phyloP scores from a whole-genome alignment of 2,888 invertebrate species.

The Pandemis cinnamomeana region DNA sequence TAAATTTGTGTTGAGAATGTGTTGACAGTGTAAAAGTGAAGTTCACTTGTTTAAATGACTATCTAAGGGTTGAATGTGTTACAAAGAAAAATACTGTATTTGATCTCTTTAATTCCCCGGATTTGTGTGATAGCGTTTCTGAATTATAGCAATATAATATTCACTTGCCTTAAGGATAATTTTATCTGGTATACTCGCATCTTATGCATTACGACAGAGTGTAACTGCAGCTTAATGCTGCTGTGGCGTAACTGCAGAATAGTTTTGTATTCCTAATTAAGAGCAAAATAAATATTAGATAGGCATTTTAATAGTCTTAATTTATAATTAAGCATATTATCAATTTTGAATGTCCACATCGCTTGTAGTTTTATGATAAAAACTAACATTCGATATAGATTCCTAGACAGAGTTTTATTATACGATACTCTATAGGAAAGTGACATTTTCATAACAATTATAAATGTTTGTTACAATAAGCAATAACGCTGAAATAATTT shows the following conservation, averaged over 20 bases:
- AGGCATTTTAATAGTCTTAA: constrained; percentile 56
- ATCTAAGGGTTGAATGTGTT: constrained; percentile 7
- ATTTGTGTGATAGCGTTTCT: constrained; percentile 52
- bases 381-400: constrained; percentile 51
- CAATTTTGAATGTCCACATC: constrained; percentile 57
- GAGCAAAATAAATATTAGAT: constrained; percentile 49
- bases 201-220: constrained; percentile 51
- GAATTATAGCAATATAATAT: constrained; percentile 40
- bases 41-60: constrained; percentile 16
- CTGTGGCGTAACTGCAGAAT: constrained; percentile 44
- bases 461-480: constrained; percentile 3
- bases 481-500: constrained; percentile 8
- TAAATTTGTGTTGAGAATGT: constrained; percentile 53
- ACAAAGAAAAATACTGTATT: constrained; percentile 43
- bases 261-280: constrained; percentile 57
- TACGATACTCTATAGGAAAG: constrained; percentile 52
- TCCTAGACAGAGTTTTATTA: constrained; percentile 51
- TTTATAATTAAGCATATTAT: constrained; percentile 58
- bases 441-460: constrained; percentile 34
- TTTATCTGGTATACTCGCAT: constrained; percentile 70
- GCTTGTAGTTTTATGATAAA: constrained; percentile 54
- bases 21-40: constrained; percentile 44
- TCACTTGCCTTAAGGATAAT: constrained; percentile 72
- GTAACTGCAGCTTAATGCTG: constrained; percentile 24
- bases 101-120: constrained; percentile 51